Evolutionary conservation across 2,888 invertebrate genomes (phyloP).

Genomic region (Laothoe populi): DNA sequence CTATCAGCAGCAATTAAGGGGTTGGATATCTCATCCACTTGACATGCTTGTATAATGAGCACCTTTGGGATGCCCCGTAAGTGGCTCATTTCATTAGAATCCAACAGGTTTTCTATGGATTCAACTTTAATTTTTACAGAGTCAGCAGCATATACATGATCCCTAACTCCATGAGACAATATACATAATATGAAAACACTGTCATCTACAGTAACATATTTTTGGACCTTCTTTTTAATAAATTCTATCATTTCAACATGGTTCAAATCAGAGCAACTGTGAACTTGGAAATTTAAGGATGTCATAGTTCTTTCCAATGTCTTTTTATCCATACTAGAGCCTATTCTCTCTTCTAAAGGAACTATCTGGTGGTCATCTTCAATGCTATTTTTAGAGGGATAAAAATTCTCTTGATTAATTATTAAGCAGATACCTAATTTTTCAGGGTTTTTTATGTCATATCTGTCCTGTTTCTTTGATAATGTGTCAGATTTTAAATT

Average conservation of each 20-base stretch:
- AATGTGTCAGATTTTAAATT: constrained; percentile 62
- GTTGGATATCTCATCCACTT: constrained; percentile 55
- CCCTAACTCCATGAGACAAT: constrained; percentile 74
- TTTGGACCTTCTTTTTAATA: constrained; percentile 59
- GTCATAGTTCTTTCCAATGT: constrained; percentile 63
- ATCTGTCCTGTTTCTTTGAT: constrained; percentile 48
- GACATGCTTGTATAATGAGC: constrained; percentile 75
- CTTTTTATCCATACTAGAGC: constrained; percentile 63
- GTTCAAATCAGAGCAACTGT: constrained; percentile 58
- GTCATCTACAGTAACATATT: constrained; percentile 57
- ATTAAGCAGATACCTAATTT: constrained; percentile 72
- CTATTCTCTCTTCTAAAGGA: constrained; percentile 54
- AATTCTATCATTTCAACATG: constrained; percentile 59
- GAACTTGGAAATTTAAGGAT: constrained; percentile 66
- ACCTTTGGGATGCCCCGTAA: constrained; percentile 70
- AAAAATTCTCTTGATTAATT: constrained; percentile 74
- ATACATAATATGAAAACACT: constrained; percentile 77
- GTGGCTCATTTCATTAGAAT: constrained; percentile 58
- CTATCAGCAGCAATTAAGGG: constrained; percentile 61
- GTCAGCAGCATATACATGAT: constrained; percentile 73
- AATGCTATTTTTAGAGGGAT: constrained; percentile 67
- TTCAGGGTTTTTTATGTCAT: constrained; percentile 63
- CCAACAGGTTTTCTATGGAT: constrained; percentile 67
- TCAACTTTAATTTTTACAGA: constrained; percentile 71
- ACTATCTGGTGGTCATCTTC: constrained; percentile 43